Conservation (phyloP, 2,797 vertebrate genomes). For the Tangara arthus region DNA sequence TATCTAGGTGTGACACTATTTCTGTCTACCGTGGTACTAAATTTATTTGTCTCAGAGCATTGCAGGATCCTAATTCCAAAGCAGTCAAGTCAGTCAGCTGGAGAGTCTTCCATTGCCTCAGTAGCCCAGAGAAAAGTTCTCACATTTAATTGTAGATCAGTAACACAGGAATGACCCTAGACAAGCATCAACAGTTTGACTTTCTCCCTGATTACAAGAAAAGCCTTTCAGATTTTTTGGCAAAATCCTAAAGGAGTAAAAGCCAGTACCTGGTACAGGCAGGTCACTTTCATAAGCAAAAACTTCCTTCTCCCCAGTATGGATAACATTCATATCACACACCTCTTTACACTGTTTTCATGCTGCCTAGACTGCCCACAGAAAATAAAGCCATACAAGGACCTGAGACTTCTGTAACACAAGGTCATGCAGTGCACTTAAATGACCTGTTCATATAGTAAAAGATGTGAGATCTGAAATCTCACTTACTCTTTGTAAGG, state of each 20-base stretch:
- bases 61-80: not conserved
- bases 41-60: not conserved
- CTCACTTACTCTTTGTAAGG: not conserved
- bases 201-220: not conserved
- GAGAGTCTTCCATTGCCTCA: not conserved
- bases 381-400: not conserved
- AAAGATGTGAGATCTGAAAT: not conserved
- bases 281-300: not conserved
- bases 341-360: not conserved
- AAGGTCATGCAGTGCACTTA: not conserved
- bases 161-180: not conserved
- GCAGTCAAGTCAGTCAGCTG: not conserved
- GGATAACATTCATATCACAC: accelerated
- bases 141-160: not conserved
- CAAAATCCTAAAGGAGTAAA: not conserved
- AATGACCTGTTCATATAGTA: not conserved
- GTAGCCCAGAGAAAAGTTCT: not conserved
- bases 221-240: not conserved
- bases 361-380: not conserved
- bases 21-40: accelerated
- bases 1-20: not conserved
- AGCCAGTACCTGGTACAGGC: not conserved
- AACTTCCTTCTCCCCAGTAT: not conserved
- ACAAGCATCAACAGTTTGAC: not conserved
- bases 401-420: not conserved